These are phyloP conservation scores for Pseudococcus viburni DNA, from an alignment of 2,888 invertebrate species.

Conservation along the genomic window DNA sequence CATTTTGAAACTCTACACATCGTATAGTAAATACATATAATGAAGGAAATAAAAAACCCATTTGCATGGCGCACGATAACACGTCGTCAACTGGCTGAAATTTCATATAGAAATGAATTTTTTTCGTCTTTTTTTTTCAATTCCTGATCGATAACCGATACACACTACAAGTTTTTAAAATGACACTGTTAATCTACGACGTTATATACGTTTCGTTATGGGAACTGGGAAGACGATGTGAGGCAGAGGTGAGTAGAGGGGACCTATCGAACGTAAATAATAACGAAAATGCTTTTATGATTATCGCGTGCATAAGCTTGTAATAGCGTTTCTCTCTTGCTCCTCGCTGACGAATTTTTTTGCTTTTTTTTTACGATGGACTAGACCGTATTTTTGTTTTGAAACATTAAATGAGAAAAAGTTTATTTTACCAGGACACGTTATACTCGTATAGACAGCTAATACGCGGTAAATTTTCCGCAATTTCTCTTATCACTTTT, in stretches of 20 bases:
- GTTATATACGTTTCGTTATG: neutral
- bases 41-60: slow-evolving; percentile 15
- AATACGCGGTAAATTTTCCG: slow-evolving; percentile 49
- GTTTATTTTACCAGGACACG: slow-evolving; percentile 23
- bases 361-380: slow-evolving; percentile 2
- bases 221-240: neutral
- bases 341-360: neutral
- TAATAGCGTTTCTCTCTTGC: neutral
- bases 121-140: slow-evolving; percentile 15
- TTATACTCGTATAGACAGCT: slow-evolving; percentile 1
- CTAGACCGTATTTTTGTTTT: neutral
- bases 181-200: slow-evolving; percentile 33
- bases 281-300: slow-evolving; percentile 32
- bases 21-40: neutral
- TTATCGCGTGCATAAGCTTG: neutral
- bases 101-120: slow-evolving; percentile 1
- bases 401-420: slow-evolving; percentile 48
- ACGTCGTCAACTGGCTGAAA: neutral
- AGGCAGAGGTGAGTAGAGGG: neutral
- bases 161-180: neutral
- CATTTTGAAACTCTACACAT: no score
- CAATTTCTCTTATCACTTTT: slow-evolving; percentile 53
- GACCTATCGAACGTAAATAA: slow-evolving; percentile 4
- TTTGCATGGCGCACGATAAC: neutral
- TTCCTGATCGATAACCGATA: slow-evolving; percentile 33